Base-by-base conservation (phyloP, 2,888 invertebrate genomes). In the Leptarthrus brevirostris region DNA sequence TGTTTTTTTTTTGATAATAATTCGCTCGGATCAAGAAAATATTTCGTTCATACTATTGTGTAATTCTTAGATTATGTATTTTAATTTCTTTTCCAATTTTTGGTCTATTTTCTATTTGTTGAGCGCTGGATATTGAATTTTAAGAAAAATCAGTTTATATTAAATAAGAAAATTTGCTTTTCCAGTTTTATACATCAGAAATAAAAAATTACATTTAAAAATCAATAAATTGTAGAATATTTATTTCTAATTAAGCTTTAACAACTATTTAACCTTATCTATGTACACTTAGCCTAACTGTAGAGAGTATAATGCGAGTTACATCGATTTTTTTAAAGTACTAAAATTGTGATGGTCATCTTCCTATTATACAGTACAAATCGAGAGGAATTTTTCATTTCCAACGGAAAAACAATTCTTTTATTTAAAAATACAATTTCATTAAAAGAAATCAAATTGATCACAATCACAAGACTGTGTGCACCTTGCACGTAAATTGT, bases 281-380 rank as follows among this genome's bases (percentile, higher is more conserved):
- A 64, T 64, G 47, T 47, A 64, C 40, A 64, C 64, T 64, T 44
- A 47, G 20, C 20, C 44, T 64, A 64, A 12, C 64, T 47, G 44
- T 44, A 47, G 20, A 44, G 24, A 64, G 24, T 64, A 64, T 44
- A 47, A 44, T 64, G 64, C 64, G 64, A 64, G 64, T 44, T 40
- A 64, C n/a, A 64, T n/a, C 24, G 18, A 64, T 64, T 64, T 44
- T 20, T n/a, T n/a, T 44, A 24, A 44, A 64, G 16, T 58, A 58
- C 34, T 18, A 58, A 40, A 36, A 18, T 36, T 58, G 36, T 58
- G 58, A 58, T 58, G 58, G 18, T 18, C 36, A 20, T 20, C 36
- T 34, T 40, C 58, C 26, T 36, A 34, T 12, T 64, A 61, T 64
- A 44, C 47, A 64, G 44, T 47, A 64, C 44, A 64, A 44, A 8